Conservation (phyloP, 2,888 invertebrate genomes). For the Amblyjoppa fuscipennis region DNA sequence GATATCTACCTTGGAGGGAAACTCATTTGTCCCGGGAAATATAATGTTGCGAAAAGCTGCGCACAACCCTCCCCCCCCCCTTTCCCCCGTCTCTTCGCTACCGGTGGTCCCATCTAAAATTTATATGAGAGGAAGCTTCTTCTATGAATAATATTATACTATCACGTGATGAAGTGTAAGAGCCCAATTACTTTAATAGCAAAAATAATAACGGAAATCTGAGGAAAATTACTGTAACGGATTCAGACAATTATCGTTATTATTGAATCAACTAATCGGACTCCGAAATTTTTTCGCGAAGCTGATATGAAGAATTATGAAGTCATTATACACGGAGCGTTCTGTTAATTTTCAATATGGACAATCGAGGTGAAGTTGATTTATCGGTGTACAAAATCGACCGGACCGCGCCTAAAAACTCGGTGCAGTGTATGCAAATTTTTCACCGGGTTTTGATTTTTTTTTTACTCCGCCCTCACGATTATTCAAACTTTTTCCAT, state of each 20-base stretch:
- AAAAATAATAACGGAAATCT: slow-evolving; percentile 22
- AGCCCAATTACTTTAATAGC: slow-evolving; percentile 57
- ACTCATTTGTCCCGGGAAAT: slow-evolving; percentile 51
- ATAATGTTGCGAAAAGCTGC: slow-evolving; percentile 43
- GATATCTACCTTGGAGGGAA: slow-evolving; percentile 26
- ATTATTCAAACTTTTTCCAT: background rate
- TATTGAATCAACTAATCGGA: background rate
- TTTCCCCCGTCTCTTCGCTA: background rate
- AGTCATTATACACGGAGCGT: background rate
- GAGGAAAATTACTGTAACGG: background rate
- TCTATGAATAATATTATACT: slow-evolving; percentile 71
- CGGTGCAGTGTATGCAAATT: background rate
- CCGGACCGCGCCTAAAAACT: too few species aligned
- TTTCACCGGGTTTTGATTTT: background rate
- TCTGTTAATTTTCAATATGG: background rate
- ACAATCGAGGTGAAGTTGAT: background rate
- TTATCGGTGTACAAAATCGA: background rate
- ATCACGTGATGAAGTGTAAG: slow-evolving; percentile 64
- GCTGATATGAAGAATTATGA: background rate
- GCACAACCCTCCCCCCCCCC: background rate
- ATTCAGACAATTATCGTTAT: background rate
- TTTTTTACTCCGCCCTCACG: background rate
- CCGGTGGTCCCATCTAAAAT: slow-evolving; percentile 27
- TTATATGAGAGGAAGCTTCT: slow-evolving; percentile 43
- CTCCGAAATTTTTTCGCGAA: background rate